Evolutionary conservation across 1,140 invertebrate species (phyloP).

Genomic region (Drosophila paulistorum): DNA sequence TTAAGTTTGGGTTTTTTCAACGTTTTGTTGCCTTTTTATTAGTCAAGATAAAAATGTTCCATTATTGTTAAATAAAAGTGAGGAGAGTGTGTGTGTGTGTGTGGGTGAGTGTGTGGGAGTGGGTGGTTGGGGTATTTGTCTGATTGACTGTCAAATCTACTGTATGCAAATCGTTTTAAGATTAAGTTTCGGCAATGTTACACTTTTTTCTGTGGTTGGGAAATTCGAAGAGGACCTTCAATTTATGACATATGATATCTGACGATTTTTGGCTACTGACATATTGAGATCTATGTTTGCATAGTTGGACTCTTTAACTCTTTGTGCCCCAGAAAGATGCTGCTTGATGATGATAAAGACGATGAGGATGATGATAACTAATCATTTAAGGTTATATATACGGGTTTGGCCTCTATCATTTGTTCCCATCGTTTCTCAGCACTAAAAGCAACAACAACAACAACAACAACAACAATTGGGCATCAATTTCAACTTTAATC

Average conservation of each 20-base stretch:
- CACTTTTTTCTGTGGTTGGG: slow-evolving; percentile 16
- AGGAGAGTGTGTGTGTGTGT: neutral
- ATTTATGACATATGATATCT: too few relatives aligned
- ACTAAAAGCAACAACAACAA: slow-evolving; percentile 7
- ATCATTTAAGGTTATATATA: slow-evolving; percentile 16
- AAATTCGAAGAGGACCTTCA: too few relatives aligned
- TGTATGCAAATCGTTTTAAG: slow-evolving; percentile 64
- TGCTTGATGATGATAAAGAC: neutral
- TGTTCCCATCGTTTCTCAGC: slow-evolving; percentile 6
- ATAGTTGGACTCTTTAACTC: neutral
- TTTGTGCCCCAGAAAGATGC: neutral
- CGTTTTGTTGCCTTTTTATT: slow-evolving; percentile 43
- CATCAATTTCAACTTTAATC: slow-evolving; percentile 21
- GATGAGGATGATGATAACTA: neutral
- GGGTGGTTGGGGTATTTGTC: neutral
- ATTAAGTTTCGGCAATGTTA: slow-evolving; percentile 32
- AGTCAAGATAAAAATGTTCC: slow-evolving; percentile 39
- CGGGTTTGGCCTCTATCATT: neutral
- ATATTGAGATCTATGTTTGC: too few relatives aligned
- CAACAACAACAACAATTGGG: slow-evolving; percentile 7
- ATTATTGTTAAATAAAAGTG: neutral
- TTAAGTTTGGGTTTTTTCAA: slow-evolving; percentile 42
- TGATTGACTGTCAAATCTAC: slow-evolving; percentile 61
- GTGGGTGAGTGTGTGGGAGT: neutral
- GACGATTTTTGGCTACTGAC: too few relatives aligned